Conservation (phyloP, 2,113 vertebrate species). For the Gobio gobio region DNA sequence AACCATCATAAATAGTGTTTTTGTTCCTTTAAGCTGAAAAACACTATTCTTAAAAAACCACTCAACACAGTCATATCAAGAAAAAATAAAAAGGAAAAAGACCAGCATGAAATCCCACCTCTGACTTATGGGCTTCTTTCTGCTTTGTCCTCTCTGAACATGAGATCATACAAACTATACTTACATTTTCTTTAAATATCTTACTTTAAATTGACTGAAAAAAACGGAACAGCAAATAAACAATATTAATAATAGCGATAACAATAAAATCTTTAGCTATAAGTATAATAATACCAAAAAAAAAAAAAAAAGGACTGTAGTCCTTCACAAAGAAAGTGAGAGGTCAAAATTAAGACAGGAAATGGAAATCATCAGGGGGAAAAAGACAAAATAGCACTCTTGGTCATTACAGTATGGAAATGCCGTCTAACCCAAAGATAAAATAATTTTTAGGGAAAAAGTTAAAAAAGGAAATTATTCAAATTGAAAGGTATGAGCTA, state of each 20-base stretch:
- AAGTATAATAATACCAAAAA: slow-evolving; percentile 71
- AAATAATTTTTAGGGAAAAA: slow-evolving; percentile 4
- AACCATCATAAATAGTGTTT: slow-evolving; percentile 28
- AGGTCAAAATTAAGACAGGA: slow-evolving; percentile 29
- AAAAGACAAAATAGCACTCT: slow-evolving; percentile 49
- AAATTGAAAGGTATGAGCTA: not conserved
- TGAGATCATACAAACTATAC: slow-evolving; percentile 65
- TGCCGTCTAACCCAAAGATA: not conserved
- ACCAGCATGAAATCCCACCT: not conserved
- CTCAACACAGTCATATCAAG: slow-evolving; percentile 14
- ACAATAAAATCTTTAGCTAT: slow-evolving; percentile 66
- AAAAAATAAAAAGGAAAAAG: slow-evolving; percentile 45
- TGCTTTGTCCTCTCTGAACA: slow-evolving; percentile 62
- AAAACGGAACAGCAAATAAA: slow-evolving; percentile 72
- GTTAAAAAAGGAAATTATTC: not conserved
- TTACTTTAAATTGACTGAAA: slow-evolving; percentile 61
- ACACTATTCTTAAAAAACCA: slow-evolving; percentile 59
- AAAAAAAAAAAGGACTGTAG: slow-evolving; percentile 59
- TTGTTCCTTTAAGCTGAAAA: slow-evolving; percentile 43
- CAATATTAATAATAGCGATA: slow-evolving; percentile 68
- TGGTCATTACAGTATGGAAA: slow-evolving; percentile 29
- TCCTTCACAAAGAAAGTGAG: slow-evolving; percentile 61
- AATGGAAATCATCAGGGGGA: not conserved
- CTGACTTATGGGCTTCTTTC: slow-evolving; percentile 51
- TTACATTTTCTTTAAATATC: slow-evolving; percentile 64